Conservation (phyloP, 2,113 vertebrate genomes). For the Cyanoramphus novaezelandiae region DNA sequence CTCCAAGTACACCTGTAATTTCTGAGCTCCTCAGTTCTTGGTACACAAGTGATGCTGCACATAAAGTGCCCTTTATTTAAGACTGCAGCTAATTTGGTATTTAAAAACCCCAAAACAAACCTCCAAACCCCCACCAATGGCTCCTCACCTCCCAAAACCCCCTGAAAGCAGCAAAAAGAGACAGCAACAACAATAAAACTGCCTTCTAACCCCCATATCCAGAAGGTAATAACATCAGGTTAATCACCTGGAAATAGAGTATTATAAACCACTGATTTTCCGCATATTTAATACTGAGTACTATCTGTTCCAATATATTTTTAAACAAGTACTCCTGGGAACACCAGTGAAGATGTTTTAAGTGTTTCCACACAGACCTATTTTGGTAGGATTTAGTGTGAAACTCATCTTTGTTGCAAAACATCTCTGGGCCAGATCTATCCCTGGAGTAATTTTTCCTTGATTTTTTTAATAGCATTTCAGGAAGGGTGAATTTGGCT, state of each 20-base stretch:
- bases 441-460: conserved; percentile 33
- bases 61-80: background rate
- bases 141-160: fast-evolving
- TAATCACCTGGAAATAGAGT: background rate
- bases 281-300: background rate
- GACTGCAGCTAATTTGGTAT: background rate
- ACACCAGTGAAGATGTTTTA: background rate
- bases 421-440: conserved; percentile 5
- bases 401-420: conserved; percentile 25
- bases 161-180: background rate
- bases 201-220: background rate
- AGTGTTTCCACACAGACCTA: background rate
- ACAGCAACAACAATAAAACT: background rate
- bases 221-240: background rate
- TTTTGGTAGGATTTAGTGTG: conserved; percentile 16
- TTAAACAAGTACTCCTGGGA: conserved; percentile 4
- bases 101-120: fast-evolving
- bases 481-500: conserved; percentile 30
- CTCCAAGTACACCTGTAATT: background rate
- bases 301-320: background rate
- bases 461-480: conserved; percentile 28
- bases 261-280: background rate
- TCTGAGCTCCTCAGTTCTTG: background rate
- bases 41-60: background rate
- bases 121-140: fast-evolving